Evolutionary conservation across 1,140 invertebrate species (phyloP).

Genomic region (Nilaparvata lugens): DNA sequence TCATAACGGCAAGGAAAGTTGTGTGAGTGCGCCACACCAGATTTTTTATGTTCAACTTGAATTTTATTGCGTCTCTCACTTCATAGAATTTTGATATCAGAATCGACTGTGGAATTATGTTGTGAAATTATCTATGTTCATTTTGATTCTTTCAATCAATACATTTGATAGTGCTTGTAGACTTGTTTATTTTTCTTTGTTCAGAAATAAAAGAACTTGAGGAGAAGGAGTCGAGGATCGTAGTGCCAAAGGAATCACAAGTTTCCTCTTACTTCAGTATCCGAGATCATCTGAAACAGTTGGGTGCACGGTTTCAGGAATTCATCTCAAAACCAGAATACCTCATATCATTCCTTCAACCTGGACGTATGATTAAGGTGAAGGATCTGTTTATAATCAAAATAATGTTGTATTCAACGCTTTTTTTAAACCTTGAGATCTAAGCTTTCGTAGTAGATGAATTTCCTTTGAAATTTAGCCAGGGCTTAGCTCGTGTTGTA

Average conservation of each 20-base stretch:
- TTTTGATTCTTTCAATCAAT: neutral
- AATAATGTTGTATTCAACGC: no score
- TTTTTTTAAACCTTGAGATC: no score
- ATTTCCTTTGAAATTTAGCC: no score
- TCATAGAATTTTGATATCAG: no score
- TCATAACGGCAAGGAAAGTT: no score
- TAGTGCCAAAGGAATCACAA: conserved; percentile 61
- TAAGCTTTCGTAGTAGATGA: no score
- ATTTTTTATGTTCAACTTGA: no score
- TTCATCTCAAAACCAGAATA: conserved; percentile 69
- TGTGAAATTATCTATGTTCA: neutral
- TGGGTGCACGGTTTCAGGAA: conserved; percentile 61
- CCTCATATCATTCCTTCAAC: conserved; percentile 86
- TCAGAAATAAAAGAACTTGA: conserved; percentile 66
- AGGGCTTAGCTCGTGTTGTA: no score
- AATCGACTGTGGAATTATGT: no score
- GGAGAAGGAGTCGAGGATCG: conserved; percentile 50
- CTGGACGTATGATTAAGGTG: conserved; percentile 86
- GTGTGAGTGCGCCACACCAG: no score
- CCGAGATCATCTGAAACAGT: conserved; percentile 64
- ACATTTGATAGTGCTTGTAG: neutral
- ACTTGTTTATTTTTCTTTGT: conserved; percentile 25
- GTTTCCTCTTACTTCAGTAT: conserved; percentile 79
- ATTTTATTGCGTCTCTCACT: no score
- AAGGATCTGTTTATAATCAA: no score